Conservation (phyloP, 1,140 invertebrate genomes). For the Leptinotarsa texana region DNA sequence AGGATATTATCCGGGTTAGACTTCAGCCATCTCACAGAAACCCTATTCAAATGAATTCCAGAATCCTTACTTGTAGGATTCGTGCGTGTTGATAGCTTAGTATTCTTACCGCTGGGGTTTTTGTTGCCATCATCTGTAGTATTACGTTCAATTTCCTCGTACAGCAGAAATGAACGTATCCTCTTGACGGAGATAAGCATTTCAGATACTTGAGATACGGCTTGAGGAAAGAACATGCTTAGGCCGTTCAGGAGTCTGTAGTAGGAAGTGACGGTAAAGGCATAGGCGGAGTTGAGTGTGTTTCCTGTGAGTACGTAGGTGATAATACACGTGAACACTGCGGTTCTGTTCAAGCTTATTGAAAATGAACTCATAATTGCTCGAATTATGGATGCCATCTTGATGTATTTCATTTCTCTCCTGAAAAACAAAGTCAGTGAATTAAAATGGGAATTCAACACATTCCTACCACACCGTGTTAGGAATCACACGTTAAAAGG, state of each 20-base stretch:
- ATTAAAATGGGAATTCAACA: not conserved
- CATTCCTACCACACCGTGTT: too few relatives aligned
- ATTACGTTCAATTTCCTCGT: slow-evolving; percentile 31
- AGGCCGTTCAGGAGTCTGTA: slow-evolving; percentile 72
- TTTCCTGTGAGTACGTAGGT: slow-evolving; percentile 72
- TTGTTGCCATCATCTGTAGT: not conserved
- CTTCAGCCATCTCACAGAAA: slow-evolving; percentile 45
- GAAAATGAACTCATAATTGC: slow-evolving; percentile 73
- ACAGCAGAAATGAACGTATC: slow-evolving; percentile 63
- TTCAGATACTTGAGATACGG: slow-evolving; percentile 63
- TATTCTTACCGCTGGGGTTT: not conserved
- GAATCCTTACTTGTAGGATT: not conserved
- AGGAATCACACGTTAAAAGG: too few relatives aligned
- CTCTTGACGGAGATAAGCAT: slow-evolving; percentile 68
- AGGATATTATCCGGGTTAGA: slow-evolving; percentile 61
- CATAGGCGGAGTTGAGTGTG: slow-evolving; percentile 71
- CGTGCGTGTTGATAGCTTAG: not conserved
- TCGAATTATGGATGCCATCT: slow-evolving; percentile 61
- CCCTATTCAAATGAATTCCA: slow-evolving; percentile 34
- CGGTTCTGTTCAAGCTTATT: slow-evolving; percentile 72
- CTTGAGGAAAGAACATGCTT: slow-evolving; percentile 72
- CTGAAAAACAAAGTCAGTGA: not conserved
- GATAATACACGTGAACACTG: slow-evolving; percentile 76
- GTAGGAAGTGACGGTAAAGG: slow-evolving; percentile 72
- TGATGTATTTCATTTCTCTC: slow-evolving; percentile 44